These are phyloP conservation scores for Melanerpes formicivorus DNA, from an alignment of 2,113 vertebrate genomes.

Conservation along the genomic window DNA sequence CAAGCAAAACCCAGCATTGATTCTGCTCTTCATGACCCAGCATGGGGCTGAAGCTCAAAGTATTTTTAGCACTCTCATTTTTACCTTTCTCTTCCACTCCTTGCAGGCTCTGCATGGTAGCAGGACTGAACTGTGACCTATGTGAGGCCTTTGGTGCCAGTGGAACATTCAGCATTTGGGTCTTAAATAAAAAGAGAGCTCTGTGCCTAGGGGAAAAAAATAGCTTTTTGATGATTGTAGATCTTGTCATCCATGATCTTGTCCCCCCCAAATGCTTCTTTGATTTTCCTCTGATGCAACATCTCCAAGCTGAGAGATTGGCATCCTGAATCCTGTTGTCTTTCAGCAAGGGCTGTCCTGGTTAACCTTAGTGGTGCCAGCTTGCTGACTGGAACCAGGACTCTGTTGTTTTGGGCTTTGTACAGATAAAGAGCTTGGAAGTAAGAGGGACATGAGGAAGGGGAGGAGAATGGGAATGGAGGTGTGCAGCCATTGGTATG, in stretches of 20 bases:
- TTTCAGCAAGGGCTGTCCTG: neutral
- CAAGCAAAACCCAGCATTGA: neutral
- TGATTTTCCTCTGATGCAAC: neutral
- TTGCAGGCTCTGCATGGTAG: neutral
- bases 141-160: neutral
- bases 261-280: neutral
- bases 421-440: neutral
- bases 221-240: neutral
- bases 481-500: too few relatives aligned
- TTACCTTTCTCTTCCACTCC: neutral
- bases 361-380: neutral
- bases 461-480: neutral
- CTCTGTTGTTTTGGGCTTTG: neutral
- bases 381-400: neutral
- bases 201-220: neutral
- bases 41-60: neutral
- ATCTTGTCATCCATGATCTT: neutral
- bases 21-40: conserved; percentile 1
- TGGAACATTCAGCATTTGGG: neutral
- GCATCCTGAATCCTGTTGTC: neutral
- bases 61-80: conserved; percentile 22
- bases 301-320: neutral
- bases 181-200: neutral
- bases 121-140: neutral
- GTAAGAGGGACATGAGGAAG: neutral